A percentile compares a stretch with the other conserved stretches of the same genome.
Evolutionary conservation across 2,797 vertebrate genomes (phyloP).

Genomic region (Pterois miles): DNA sequence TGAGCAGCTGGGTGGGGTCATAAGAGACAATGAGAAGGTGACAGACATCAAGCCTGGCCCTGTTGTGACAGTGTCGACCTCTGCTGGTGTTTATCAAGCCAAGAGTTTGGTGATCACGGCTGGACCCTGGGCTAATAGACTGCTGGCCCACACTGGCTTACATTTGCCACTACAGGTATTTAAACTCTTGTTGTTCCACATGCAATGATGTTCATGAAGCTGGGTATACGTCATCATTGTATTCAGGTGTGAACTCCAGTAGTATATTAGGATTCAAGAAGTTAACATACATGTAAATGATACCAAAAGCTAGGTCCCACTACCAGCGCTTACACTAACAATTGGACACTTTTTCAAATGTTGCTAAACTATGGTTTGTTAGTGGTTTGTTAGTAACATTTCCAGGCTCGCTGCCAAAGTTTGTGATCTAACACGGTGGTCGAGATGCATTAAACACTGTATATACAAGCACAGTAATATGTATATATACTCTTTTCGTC

Average conservation of each 20-base stretch:
- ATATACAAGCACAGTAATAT: not conserved
- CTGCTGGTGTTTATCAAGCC: constrained; percentile 79
- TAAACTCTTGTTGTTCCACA: not conserved
- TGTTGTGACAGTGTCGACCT: constrained; percentile 82
- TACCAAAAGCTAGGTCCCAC: not conserved
- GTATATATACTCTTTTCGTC: not conserved
- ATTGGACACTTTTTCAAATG: no score
- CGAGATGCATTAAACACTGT: not conserved
- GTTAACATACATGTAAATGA: not conserved
- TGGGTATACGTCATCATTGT: not conserved
- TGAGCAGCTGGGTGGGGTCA: constrained; percentile 79
- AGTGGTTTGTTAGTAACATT: no score
- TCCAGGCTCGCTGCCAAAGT: no score
- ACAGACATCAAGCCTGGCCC: constrained; percentile 84
- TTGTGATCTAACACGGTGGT: no score
- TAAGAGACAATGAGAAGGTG: constrained; percentile 89
- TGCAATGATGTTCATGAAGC: not conserved
- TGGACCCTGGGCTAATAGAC: constrained; percentile 88
- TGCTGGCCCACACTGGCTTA: constrained; percentile 84
- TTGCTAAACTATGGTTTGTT: no score
- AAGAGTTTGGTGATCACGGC: constrained; percentile 87
- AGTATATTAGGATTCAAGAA: not conserved
- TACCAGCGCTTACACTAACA: not conserved
- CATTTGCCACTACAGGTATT: constrained; percentile 90
- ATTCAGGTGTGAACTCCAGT: not conserved